Evolutionary conservation across 2,113 vertebrate genomes (phyloP).

Genomic region (Gavia stellata): DNA sequence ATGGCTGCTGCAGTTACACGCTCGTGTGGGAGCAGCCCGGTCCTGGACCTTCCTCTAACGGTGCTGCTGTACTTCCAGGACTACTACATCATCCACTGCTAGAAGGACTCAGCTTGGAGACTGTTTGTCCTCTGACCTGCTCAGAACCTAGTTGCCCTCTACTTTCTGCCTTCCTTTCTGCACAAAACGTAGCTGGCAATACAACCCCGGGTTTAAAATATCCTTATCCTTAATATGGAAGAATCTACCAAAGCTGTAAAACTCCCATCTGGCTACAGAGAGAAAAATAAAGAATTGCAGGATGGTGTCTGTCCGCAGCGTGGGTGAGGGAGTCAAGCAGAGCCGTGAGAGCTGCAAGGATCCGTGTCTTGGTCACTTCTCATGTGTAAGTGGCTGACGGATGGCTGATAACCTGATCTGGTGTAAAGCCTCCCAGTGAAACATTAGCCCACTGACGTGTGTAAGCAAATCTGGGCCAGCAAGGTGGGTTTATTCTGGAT

Average conservation of each 20-base stretch:
- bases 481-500: neutral
- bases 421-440: neutral
- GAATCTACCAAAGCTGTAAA: neutral
- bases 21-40: constrained; percentile 41
- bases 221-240: neutral
- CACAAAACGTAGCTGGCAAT: accelerated
- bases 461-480: neutral
- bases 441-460: neutral
- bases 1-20: constrained; percentile 36
- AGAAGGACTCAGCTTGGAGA: neutral
- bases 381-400: neutral
- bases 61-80: constrained; percentile 50
- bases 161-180: neutral
- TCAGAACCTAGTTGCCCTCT: neutral
- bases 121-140: neutral
- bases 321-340: neutral
- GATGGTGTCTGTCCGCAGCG: neutral
- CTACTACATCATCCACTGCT: neutral
- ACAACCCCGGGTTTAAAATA: neutral
- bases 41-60: constrained; percentile 18
- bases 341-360: neutral
- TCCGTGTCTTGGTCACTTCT: neutral
- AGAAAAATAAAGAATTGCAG: neutral
- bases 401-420: neutral
- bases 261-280: neutral